Conservation (phyloP, 2,888 invertebrate genomes). For the Hecatera dysodea region DNA sequence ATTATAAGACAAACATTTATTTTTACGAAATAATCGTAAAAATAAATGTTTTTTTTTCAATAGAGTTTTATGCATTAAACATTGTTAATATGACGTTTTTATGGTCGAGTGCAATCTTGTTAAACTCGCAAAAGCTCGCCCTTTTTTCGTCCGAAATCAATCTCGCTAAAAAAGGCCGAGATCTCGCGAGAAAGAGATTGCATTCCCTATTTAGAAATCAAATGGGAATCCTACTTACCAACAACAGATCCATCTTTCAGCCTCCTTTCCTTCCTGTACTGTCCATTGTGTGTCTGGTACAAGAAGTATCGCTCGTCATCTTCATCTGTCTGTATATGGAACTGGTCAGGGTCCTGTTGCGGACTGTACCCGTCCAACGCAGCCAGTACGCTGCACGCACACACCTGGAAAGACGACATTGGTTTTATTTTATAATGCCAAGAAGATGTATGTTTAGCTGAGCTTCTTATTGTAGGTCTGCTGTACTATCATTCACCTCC, state of each 20-base stretch:
- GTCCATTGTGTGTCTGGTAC: constrained; percentile 97
- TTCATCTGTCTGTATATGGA: constrained; percentile 98
- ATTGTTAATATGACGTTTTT: too few relatives aligned
- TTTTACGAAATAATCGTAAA: too few relatives aligned
- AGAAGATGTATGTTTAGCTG: background rate
- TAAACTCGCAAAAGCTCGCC: too few relatives aligned
- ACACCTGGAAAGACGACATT: constrained; percentile 75
- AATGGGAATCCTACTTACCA: constrained; percentile 85
- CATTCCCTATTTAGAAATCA: background rate
- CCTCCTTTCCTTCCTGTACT: constrained; percentile 96
- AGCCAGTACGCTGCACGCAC: constrained; percentile 82
- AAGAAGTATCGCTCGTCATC: constrained; percentile 97
- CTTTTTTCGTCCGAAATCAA: too few relatives aligned
- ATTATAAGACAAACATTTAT: too few relatives aligned
- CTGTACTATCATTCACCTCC: background rate
- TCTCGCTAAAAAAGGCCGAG: too few relatives aligned
- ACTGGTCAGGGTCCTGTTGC: constrained; percentile 94
- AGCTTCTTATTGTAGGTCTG: too few relatives aligned
- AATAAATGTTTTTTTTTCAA: too few relatives aligned
- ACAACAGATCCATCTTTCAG: constrained; percentile 96
- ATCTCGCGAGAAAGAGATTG: too few relatives aligned
- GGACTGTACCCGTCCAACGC: constrained; percentile 88
- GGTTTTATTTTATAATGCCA: background rate
- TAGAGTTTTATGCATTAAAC: too few relatives aligned
- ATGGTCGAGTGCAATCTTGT: too few relatives aligned